Evolutionary conservation across 2,888 invertebrate species (phyloP).

Genomic region (Adelognathus sp.): DNA sequence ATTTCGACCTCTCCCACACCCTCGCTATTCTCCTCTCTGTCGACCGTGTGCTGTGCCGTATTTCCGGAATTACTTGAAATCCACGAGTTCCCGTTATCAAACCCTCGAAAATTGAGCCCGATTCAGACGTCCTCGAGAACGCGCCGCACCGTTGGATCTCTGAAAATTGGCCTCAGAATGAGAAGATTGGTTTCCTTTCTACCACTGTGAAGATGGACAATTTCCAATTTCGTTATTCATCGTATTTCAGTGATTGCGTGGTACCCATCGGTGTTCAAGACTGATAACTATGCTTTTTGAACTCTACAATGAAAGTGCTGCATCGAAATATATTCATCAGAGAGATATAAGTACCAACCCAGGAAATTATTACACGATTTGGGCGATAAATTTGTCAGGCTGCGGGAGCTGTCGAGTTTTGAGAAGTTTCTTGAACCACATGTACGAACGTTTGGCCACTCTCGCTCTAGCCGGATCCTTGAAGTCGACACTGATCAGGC

Average conservation of each 20-base stretch:
- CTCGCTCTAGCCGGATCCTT: conserved; percentile 83
- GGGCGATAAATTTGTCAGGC: not conserved
- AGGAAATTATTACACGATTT: not conserved
- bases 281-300: no score
- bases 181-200: conserved; percentile 7
- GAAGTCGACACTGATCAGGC: conserved; percentile 87
- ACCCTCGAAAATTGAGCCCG: conserved; percentile 52
- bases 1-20: conserved; percentile 1
- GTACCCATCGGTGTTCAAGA: not conserved
- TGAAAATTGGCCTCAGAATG: conserved; percentile 20
- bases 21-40: not conserved
- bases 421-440: conserved; percentile 83
- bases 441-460: conserved; percentile 85
- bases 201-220: conserved; percentile 22
- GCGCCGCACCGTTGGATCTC: conserved; percentile 36
- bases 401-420: no score
- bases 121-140: conserved; percentile 49
- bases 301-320: no score
- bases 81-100: conserved; percentile 51
- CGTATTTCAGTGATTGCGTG: conserved; percentile 14
- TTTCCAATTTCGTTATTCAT: conserved; percentile 44
- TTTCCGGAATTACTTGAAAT: conserved; percentile 40
- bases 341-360: no score
- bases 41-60: conserved; percentile 4
- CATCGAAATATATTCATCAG: no score